phyloP scores from a whole-genome alignment of 2,888 invertebrate genomes.

The Sycophila texana region DNA sequence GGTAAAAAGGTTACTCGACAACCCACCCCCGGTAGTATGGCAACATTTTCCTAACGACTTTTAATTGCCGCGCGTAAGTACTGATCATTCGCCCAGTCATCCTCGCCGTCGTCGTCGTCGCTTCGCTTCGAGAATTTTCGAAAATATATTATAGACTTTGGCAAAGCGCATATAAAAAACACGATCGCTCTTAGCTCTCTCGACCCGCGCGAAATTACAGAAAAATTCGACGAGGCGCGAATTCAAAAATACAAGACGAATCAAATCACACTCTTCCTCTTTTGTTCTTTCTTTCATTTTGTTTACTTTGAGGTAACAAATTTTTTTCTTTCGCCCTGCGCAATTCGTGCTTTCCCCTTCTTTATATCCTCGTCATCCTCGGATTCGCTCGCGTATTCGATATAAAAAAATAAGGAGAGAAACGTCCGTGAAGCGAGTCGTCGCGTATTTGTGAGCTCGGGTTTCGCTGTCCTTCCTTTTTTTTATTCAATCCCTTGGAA shows the following conservation, averaged over 20 bases:
- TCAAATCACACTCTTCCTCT: neutral
- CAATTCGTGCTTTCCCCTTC: too few relatives aligned
- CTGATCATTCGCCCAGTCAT: too few relatives aligned
- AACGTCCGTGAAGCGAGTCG: constrained; percentile 9
- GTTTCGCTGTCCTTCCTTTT: constrained; percentile 10
- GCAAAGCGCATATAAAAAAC: constrained; percentile 52
- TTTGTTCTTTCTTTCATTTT: constrained; percentile 13
- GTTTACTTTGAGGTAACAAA: neutral
- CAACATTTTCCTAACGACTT: neutral
- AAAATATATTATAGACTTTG: constrained; percentile 54
- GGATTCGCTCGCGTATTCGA: neutral
- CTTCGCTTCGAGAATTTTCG: constrained; percentile 40
- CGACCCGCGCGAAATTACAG: constrained; percentile 14
- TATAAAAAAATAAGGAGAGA: constrained; percentile 30
- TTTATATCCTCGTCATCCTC: neutral
- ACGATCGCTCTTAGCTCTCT: constrained; percentile 18
- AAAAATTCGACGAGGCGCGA: constrained; percentile 23
- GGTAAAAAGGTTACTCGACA: too few relatives aligned
- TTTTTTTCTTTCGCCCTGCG: neutral
- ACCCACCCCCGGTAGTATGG: too few relatives aligned
- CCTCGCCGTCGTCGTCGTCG: constrained; percentile 1
- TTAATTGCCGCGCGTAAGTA: constrained; percentile 10
- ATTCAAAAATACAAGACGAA: constrained; percentile 14
- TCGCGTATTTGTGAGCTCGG: constrained; percentile 23
- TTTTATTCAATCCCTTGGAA: constrained; percentile 4